Evolutionary conservation across 2,797 vertebrate genomes (phyloP).

Genomic region (Acanthopagrus latus): DNA sequence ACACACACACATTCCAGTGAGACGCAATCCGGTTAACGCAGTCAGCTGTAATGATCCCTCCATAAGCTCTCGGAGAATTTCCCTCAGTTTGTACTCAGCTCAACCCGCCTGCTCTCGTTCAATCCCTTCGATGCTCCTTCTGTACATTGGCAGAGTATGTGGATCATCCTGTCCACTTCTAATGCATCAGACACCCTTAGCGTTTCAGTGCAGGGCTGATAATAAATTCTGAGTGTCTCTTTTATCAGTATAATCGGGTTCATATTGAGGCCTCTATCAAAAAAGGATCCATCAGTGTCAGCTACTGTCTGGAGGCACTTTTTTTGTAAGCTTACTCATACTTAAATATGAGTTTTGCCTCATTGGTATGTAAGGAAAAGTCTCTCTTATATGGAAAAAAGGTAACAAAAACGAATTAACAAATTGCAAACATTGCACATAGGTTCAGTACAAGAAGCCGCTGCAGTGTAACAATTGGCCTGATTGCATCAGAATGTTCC

Average conservation of each 20-base stretch:
- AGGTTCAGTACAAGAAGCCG: too few species aligned
- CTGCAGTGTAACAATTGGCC: background rate
- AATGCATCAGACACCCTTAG: background rate
- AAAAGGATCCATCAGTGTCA: background rate
- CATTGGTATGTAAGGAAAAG: too few species aligned
- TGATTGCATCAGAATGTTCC: background rate
- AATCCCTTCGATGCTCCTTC: too few species aligned
- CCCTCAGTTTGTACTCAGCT: background rate
- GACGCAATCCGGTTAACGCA: conserved; percentile 52
- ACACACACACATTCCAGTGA: conserved; percentile 48
- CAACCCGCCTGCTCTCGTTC: conserved; percentile 6
- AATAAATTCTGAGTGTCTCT: background rate
- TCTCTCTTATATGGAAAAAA: too few species aligned
- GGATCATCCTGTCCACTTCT: conserved; percentile 4
- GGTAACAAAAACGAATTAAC: too few species aligned
- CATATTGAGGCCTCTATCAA: conserved; percentile 3
- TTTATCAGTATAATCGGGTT: background rate
- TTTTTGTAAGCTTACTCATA: background rate
- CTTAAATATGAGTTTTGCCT: background rate
- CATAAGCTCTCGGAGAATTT: conserved; percentile 64
- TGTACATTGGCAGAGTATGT: background rate
- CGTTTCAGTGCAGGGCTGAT: background rate
- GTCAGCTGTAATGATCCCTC: conserved; percentile 62
- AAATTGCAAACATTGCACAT: too few species aligned
- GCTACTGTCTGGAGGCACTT: background rate